Evolutionary conservation across 2,113 vertebrate genomes (phyloP), one percentile per base, ranked within the genome.

Genomic region (Stercorarius parasiticus): DNA sequence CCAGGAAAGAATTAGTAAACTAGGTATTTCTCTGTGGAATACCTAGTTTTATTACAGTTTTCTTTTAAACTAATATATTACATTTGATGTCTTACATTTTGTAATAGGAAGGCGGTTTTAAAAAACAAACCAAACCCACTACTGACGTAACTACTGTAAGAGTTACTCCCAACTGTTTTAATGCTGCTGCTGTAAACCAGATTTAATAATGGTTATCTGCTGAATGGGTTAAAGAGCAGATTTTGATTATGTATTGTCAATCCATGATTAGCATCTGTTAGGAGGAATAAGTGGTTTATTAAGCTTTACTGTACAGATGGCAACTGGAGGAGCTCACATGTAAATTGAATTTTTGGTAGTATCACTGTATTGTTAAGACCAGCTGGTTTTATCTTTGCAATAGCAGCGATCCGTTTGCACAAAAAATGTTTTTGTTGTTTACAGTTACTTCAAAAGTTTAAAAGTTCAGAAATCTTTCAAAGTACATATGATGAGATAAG

Each of bases 251-350:
- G 34, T 86, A 71, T 94, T 97, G 66, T 96, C 78, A 83, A 36
- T 86, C 50, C 36, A 52, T 53, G 87, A 91, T 96, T 93, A 90
- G 45, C 73, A 86, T 96, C 42, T 95, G 70, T 94, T 95, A 73
- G 43, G 40, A 93, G 58, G 76, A 95, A 70, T 96, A 94, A 97
- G 85, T 91, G 84, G 94, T 98, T 98, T 98, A 88, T 98, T 98
- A 97, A 97, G 95, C 94, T 98, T 97, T 98, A 97, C 93, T 97
- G 96, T 98, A 96, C 97, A 98, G 97, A 97, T 98, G 98, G 97
- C 93, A 89, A 58, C 88, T 93, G 92, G 88, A 94, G 96, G 88
- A 88, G 84, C 89, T 95, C 71, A 87, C 92, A 85, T 95, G 49
- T 88, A 96, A 98, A 97, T 93, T 91, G 79, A 97, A 97, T 98